Evolutionary conservation across 2,888 invertebrate genomes (phyloP).

Genomic region (Drosophila pegasa): DNA sequence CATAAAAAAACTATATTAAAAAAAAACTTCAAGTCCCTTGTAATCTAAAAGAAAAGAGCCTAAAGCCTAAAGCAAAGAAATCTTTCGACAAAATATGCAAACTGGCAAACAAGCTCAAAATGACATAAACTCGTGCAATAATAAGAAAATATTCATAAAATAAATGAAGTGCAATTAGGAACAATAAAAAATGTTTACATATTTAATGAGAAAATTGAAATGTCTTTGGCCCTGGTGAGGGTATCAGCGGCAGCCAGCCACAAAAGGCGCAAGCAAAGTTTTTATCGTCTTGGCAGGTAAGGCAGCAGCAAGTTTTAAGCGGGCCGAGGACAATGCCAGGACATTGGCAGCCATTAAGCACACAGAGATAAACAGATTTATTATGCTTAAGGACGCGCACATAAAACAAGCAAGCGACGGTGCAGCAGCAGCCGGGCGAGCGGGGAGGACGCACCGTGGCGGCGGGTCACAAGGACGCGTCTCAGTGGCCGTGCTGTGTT

Average conservation of each 20-base stretch:
- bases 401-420: conserved; percentile 10
- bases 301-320: conserved; percentile 49
- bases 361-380: conserved; percentile 77
- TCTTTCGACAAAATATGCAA: background rate
- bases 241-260: conserved; percentile 43
- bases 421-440: background rate
- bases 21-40: no score
- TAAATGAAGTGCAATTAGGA: conserved; percentile 1
- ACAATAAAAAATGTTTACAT: conserved; percentile 2
- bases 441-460: no score
- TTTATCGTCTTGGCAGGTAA: conserved; percentile 63
- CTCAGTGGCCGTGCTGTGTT: conserved; percentile 26
- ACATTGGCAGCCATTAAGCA: conserved; percentile 62
- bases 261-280: conserved; percentile 54
- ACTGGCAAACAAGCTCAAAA: background rate
- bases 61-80: background rate
- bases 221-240: conserved; percentile 2
- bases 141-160: background rate
- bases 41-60: background rate
- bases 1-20: background rate
- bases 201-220: background rate
- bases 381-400: conserved; percentile 63
- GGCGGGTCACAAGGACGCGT: conserved; percentile 26
- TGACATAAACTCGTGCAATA: background rate
- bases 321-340: conserved; percentile 54